Base-by-base conservation (phyloP, 30 jellyfish, hydroid and myxozoan species). In the Aurelia coerulea region DNA sequence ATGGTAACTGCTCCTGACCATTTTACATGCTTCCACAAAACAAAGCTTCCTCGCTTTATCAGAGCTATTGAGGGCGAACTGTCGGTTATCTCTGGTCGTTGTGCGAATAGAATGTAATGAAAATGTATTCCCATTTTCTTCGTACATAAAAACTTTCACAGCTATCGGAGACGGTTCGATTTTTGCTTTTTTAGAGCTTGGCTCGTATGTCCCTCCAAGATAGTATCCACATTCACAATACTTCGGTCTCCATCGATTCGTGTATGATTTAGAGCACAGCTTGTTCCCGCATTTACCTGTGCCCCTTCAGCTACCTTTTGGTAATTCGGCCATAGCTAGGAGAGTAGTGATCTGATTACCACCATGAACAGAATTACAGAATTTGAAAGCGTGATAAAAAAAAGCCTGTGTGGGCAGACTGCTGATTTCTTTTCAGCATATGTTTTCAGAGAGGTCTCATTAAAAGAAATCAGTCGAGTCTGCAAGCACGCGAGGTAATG, bases 171-270 rank as follows among this genome's bases (percentile, higher is more conserved):
- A 4, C 42, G 50, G 50, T 17, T 65, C 50, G n/a, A 15, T 33
- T 29, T 65, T 65, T 15, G 18, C 50, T 65, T 29, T 65, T 49
- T 65, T 65, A 12, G 76, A 15, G 41, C 50, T 33, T 29, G 17
- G 17, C 32, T 65, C 50, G 32, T 18, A 65, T 15, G n/a, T 65
- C n/a, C 76, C 76, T 18, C 76, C 76, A 18, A 65, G 15, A 33
- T 1, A 29, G 76, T 65, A 3, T 33, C 76, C 76, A 65, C 76
- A 65, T 12, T 19, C 50, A 33, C 76, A 65, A 14, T 32, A 65
- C 50, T 65, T 23, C 5, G 69, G 69, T 59, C 32, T 59, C 50
- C 50, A 32, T 65, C 50, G 50, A 65, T 65, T 65, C n/a, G 42
- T 11, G 32, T 65, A 65, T 33, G 18, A 14, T 29, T 65, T 65